Conservation (phyloP, 2,888 invertebrate species). For the Macrosiphum euphorbiae region DNA sequence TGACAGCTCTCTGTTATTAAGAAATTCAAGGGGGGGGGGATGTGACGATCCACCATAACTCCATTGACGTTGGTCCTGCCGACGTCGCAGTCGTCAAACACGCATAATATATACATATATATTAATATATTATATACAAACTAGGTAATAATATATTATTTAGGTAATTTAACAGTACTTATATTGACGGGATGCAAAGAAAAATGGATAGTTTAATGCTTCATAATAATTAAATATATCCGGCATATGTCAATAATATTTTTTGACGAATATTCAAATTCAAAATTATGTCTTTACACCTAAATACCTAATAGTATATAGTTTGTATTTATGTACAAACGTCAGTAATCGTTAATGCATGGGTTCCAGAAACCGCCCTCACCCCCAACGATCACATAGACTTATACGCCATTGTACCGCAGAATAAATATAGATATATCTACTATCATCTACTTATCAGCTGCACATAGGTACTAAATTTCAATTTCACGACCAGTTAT, state of each 20-base stretch:
- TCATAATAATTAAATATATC: background rate
- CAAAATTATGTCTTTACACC: too few relatives aligned
- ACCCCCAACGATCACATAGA: background rate
- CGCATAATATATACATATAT: background rate
- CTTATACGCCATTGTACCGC: background rate
- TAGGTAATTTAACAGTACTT: background rate
- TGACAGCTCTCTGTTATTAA: too few relatives aligned
- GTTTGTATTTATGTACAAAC: too few relatives aligned
- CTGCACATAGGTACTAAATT: background rate
- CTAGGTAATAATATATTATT: background rate
- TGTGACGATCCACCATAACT: too few relatives aligned
- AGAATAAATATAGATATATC: too few relatives aligned
- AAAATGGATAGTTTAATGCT: background rate
- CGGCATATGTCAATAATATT: too few relatives aligned
- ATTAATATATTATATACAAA: background rate
- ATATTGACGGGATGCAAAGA: background rate
- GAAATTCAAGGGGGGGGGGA: too few relatives aligned
- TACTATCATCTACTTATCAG: too few relatives aligned
- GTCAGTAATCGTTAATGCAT: too few relatives aligned
- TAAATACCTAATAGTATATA: too few relatives aligned
- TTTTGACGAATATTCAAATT: too few relatives aligned
- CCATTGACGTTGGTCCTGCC: too few relatives aligned
- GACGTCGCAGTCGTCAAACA: background rate
- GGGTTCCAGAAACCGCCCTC: background rate
- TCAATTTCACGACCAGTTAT: background rate